These are phyloP conservation scores for Branchinecta lindahli DNA, from an alignment of 1,140 invertebrate genomes.

Conservation along the genomic window DNA sequence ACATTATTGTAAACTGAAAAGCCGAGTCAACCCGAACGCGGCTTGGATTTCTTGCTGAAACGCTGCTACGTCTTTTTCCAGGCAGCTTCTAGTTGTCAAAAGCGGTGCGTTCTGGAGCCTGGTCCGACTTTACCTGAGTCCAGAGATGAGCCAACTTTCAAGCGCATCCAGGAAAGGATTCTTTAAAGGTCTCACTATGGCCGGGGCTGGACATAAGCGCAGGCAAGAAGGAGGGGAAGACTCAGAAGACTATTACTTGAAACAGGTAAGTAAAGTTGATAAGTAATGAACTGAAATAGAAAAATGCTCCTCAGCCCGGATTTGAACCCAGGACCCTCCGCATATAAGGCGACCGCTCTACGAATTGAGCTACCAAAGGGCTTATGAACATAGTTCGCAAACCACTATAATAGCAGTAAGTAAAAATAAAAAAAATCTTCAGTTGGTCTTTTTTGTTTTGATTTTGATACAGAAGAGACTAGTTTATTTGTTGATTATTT, in stretches of 20 bases:
- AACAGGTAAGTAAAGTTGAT: slow-evolving; percentile 26
- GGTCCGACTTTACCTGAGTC: slow-evolving; percentile 29
- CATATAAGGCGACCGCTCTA: too few relatives aligned
- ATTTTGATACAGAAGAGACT: too few relatives aligned
- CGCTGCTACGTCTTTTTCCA: slow-evolving; percentile 21
- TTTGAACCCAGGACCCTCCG: too few relatives aligned
- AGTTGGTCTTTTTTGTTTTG: too few relatives aligned
- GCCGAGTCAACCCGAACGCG: too few relatives aligned
- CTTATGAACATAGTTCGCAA: too few relatives aligned
- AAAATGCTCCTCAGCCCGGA: neutral
- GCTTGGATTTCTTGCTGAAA: too few relatives aligned
- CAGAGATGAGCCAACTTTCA: slow-evolving; percentile 28
- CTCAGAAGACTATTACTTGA: slow-evolving; percentile 29
- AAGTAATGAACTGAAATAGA: neutral
- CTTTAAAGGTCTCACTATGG: slow-evolving; percentile 33
- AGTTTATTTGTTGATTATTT: too few relatives aligned
- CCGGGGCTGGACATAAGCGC: slow-evolving; percentile 27
- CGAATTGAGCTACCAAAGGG: too few relatives aligned
- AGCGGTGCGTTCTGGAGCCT: slow-evolving; percentile 31
- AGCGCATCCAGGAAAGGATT: slow-evolving; percentile 29
- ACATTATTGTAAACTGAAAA: too few relatives aligned
- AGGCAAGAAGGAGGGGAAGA: slow-evolving; percentile 21
- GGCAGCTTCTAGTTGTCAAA: slow-evolving; percentile 28
- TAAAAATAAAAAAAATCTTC: too few relatives aligned
- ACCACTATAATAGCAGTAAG: too few relatives aligned